These are phyloP conservation scores for Agonopterix subpropinquella DNA, from an alignment of 2,888 invertebrate genomes.

Conservation along the genomic window DNA sequence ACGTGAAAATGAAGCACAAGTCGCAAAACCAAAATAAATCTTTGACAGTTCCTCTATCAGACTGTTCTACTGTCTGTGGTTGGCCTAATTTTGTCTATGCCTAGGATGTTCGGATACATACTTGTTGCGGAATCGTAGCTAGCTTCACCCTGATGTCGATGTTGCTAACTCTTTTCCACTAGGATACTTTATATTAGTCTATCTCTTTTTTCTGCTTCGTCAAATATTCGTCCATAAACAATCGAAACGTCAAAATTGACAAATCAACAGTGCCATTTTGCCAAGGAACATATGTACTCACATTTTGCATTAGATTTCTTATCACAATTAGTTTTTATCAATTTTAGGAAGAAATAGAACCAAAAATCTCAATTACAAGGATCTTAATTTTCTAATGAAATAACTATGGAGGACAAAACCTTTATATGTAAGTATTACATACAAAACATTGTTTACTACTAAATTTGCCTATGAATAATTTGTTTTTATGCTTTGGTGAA, in stretches of 20 bases:
- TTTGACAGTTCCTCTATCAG: conserved; percentile 7
- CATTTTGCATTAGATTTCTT: not conserved
- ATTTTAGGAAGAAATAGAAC: no score
- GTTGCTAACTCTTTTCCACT: conserved; percentile 1
- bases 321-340: not conserved
- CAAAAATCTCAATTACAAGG: not conserved
- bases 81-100: not conserved
- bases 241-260: no score
- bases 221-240: no score
- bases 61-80: not conserved
- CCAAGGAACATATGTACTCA: no score
- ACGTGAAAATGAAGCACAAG: conserved; percentile 44
- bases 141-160: not conserved
- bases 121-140: not conserved
- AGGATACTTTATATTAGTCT: not conserved
- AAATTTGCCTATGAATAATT: no score
- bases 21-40: conserved; percentile 33
- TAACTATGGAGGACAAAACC: conserved; percentile 47
- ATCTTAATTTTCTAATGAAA: not conserved
- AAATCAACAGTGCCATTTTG: no score
- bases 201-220: not conserved
- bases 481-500: no score
- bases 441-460: conserved; percentile 1
- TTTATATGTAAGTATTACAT: conserved; percentile 46
- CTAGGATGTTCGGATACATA: not conserved